phyloP scores from a whole-genome alignment of 2,888 invertebrate genomes.

The Palloptera scutellata region DNA sequence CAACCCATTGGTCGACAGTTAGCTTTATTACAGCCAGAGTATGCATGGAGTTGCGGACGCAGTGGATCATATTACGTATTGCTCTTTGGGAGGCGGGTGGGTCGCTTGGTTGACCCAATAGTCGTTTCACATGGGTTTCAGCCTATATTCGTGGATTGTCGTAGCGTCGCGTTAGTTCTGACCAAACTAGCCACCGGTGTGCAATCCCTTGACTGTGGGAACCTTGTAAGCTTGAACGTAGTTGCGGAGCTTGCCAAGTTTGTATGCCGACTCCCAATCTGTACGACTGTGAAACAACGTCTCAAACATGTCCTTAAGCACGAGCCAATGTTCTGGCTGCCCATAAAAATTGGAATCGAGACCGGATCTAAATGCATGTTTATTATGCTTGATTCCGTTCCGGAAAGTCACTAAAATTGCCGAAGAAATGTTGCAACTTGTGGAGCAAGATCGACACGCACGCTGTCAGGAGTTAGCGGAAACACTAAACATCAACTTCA shows the following conservation, averaged over 20 bases:
- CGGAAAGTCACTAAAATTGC: too few species aligned
- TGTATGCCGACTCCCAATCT: constrained; percentile 10
- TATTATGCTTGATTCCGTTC: too few species aligned
- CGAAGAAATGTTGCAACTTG: too few species aligned
- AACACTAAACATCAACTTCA: too few species aligned
- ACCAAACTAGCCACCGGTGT: constrained; percentile 28
- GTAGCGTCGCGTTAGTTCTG: constrained; percentile 25
- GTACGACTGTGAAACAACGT: constrained; percentile 10
- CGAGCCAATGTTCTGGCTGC: constrained; percentile 10
- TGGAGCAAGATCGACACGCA: too few species aligned
- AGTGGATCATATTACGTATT: background rate
- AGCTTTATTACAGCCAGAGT: background rate
- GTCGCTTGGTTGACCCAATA: background rate
- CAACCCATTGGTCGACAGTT: background rate
- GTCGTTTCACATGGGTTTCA: background rate
- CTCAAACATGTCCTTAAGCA: constrained; percentile 20
- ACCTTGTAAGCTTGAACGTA: constrained; percentile 10
- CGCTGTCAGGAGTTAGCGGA: too few species aligned
- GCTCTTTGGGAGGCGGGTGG: background rate
- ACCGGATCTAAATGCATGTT: too few species aligned
- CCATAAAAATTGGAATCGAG: too few species aligned
- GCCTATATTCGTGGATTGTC: background rate
- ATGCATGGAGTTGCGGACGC: background rate
- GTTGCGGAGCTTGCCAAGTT: constrained; percentile 21
- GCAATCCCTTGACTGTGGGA: constrained; percentile 12